These are phyloP conservation scores for Apostichopus californicus DNA, from an alignment of 35 echinoderm and acorn worm genomes.

Conservation along the genomic window DNA sequence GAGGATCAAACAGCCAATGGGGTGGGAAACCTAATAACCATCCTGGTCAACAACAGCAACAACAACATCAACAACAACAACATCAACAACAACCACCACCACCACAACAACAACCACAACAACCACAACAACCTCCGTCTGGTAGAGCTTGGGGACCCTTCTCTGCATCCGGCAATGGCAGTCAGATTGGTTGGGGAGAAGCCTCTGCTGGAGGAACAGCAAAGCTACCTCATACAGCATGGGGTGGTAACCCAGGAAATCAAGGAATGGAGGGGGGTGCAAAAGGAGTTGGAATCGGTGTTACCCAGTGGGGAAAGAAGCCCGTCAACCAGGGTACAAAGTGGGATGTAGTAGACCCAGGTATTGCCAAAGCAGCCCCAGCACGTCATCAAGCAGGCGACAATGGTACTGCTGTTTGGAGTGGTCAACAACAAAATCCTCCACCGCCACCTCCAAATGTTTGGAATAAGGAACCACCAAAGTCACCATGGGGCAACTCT, in stretches of 20 bases:
- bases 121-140: constrained; percentile 1
- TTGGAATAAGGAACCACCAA: constrained; percentile 44
- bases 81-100: no score
- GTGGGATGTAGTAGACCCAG: constrained; percentile 58
- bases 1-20: constrained; percentile 28
- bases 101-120: background rate
- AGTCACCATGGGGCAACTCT: constrained; percentile 70
- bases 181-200: constrained; percentile 21
- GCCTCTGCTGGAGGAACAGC: background rate
- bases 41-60: constrained; percentile 19
- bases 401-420: constrained; percentile 77
- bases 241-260: constrained; percentile 1
- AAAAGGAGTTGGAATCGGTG: background rate
- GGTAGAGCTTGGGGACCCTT: constrained; percentile 35
- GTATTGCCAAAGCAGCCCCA: background rate
- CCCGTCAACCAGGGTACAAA: constrained; percentile 33
- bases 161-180: background rate
- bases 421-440: constrained; percentile 12
- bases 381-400: constrained; percentile 28
- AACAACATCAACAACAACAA: no score
- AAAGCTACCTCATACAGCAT: constrained; percentile 29
- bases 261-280: background rate
- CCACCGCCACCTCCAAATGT: constrained; percentile 50
- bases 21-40: constrained; percentile 5
- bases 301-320: constrained; percentile 64